phyloP scores from a whole-genome alignment of 2,113 vertebrate species.

The Anser cygnoides region DNA sequence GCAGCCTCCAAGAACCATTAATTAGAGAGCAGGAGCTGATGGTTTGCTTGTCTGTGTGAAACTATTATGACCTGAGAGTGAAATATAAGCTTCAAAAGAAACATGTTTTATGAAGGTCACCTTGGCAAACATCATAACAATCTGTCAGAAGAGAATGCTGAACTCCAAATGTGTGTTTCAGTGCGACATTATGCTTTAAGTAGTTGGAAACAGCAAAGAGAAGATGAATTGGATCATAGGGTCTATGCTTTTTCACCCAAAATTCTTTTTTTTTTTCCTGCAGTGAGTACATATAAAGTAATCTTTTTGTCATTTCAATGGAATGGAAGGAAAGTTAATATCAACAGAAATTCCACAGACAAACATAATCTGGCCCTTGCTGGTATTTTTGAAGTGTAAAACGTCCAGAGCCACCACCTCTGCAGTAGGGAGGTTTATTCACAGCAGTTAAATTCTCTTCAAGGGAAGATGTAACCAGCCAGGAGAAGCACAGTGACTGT shows the following conservation, averaged over 20 bases:
- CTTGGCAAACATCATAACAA: constrained; percentile 49
- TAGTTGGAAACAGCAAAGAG: constrained; percentile 27
- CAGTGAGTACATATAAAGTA: constrained; percentile 17
- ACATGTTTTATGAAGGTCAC: constrained; percentile 57
- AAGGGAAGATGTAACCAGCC: not conserved
- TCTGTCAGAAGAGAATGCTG: constrained; percentile 21
- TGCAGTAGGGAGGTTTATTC: not conserved
- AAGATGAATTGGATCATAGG: constrained; percentile 15
- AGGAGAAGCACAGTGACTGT: not conserved
- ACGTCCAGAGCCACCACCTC: not conserved
- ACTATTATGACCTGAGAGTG: constrained; percentile 29
- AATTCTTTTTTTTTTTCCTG: not conserved
- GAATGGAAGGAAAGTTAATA: constrained; percentile 13
- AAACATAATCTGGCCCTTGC: not conserved
- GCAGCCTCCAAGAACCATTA: constrained; percentile 45
- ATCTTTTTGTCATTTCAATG: constrained; percentile 13
- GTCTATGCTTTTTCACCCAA: not conserved
- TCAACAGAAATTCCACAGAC: constrained; percentile 27
- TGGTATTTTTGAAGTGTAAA: constrained; percentile 22
- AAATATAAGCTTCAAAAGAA: constrained; percentile 17
- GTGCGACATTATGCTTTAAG: constrained; percentile 41
- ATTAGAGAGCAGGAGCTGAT: constrained; percentile 49
- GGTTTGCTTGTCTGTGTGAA: constrained; percentile 9
- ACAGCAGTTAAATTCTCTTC: constrained; percentile 21
- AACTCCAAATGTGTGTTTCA: constrained; percentile 6